Conservation (phyloP, 2,797 vertebrate genomes). For the Molossus molossus region DNA sequence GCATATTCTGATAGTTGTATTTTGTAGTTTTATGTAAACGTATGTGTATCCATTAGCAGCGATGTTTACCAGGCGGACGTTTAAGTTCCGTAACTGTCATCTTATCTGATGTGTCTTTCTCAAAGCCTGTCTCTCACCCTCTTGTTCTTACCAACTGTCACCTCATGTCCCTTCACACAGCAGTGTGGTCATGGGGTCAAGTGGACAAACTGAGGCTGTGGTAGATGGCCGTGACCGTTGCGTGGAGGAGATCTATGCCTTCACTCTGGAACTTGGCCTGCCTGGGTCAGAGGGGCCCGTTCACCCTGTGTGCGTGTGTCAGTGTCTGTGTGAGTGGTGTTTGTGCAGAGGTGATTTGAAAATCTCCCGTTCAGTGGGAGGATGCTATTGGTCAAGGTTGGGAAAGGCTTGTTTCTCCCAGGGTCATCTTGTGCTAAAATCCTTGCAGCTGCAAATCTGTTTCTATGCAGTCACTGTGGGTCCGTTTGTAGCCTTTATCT, state of each 20-base stretch:
- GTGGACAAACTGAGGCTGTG: not conserved
- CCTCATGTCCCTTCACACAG: not conserved
- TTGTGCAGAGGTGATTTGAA: not conserved
- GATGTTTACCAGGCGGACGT: not conserved
- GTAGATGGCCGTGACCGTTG: not conserved
- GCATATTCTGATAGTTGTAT: not conserved
- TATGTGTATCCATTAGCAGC: not conserved
- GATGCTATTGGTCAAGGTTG: not conserved
- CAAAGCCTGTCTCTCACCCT: not conserved
- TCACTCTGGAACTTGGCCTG: not conserved
- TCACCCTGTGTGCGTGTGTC: fast-evolving
- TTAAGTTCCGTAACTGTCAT: not conserved
- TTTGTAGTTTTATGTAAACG: not conserved
- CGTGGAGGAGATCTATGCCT: not conserved
- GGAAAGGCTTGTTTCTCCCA: not conserved
- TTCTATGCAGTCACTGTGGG: not conserved
- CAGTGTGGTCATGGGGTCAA: not conserved
- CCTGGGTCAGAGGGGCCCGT: not conserved
- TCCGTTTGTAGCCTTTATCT: not conserved
- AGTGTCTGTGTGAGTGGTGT: not conserved
- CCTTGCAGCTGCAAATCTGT: not conserved
- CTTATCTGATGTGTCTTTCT: not conserved
- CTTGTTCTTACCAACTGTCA: not conserved
- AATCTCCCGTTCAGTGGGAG: not conserved
- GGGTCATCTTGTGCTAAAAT: not conserved